Conservation (phyloP, 1,140 invertebrate genomes). For the Aleiodes sp. region DNA sequence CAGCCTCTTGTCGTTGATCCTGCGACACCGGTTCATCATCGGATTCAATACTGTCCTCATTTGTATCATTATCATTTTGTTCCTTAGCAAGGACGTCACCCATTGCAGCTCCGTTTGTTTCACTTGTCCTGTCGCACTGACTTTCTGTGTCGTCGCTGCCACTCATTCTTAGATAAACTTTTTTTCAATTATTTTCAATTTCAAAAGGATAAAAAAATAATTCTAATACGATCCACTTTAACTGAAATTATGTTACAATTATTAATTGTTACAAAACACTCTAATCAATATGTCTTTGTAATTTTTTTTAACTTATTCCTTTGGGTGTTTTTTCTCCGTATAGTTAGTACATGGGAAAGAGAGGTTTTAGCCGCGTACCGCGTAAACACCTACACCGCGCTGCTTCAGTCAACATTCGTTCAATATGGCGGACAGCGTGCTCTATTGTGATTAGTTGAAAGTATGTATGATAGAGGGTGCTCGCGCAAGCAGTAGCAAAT, state of each 20-base stretch:
- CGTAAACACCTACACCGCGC: conserved; percentile 48
- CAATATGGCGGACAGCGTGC: conserved; percentile 50
- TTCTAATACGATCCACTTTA: not conserved
- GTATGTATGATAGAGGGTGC: too few relatives aligned
- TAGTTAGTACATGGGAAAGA: not conserved
- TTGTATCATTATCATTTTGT: conserved; percentile 38
- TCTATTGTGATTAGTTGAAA: conserved; percentile 1
- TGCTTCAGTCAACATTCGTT: conserved; percentile 44
- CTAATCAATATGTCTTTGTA: conserved; percentile 39
- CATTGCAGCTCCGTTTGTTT: conserved; percentile 47
- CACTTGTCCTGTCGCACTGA: conserved; percentile 42
- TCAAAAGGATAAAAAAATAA: not conserved
- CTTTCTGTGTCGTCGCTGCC: conserved; percentile 44
- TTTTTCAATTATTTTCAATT: conserved; percentile 13
- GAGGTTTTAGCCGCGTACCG: conserved; percentile 41
- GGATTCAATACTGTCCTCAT: conserved; percentile 20
- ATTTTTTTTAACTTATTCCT: conserved; percentile 32
- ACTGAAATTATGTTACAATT: conserved; percentile 31
- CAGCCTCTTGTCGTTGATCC: conserved; percentile 29
- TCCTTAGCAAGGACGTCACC: conserved; percentile 56
- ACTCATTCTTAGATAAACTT: conserved; percentile 40
- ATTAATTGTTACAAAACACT: conserved; percentile 16
- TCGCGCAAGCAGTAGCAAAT: too few relatives aligned
- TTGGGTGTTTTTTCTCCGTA: not conserved
- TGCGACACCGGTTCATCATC: not conserved